These are phyloP conservation scores for Tauraco hartlaubi DNA, from an alignment of 2,797 vertebrate genomes.

Conservation along the genomic window DNA sequence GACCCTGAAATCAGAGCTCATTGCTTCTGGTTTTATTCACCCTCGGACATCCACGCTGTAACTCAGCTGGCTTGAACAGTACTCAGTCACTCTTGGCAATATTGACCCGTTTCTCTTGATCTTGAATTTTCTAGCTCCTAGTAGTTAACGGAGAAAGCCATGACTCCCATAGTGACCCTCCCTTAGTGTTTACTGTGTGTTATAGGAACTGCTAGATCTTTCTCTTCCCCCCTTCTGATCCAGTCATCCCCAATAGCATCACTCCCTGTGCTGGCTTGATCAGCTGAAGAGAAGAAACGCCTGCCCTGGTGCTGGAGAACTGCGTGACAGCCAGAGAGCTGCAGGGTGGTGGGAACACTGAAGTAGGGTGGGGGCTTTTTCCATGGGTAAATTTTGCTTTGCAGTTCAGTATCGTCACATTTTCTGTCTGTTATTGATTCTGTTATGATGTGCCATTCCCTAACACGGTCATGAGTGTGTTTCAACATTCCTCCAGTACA, in stretches of 20 bases:
- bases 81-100: neutral
- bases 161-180: neutral
- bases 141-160: neutral
- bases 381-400: neutral
- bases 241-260: neutral
- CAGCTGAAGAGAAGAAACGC: neutral
- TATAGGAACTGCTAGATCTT: neutral
- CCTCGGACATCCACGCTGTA: neutral
- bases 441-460: neutral
- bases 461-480: neutral
- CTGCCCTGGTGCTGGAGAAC: neutral
- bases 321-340: neutral
- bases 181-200: neutral
- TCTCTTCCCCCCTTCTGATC: neutral
- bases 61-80: neutral
- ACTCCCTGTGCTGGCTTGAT: neutral
- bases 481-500: constrained; percentile 17
- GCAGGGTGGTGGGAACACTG: neutral
- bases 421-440: constrained; percentile 19
- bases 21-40: neutral
- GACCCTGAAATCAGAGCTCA: neutral
- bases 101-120: neutral
- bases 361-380: neutral
- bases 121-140: neutral
- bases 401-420: neutral